A percentile compares a stretch with the other conserved stretches of the same genome.
Conservation (phyloP, 2,113 vertebrate species). For the Cheilinus undulatus region DNA sequence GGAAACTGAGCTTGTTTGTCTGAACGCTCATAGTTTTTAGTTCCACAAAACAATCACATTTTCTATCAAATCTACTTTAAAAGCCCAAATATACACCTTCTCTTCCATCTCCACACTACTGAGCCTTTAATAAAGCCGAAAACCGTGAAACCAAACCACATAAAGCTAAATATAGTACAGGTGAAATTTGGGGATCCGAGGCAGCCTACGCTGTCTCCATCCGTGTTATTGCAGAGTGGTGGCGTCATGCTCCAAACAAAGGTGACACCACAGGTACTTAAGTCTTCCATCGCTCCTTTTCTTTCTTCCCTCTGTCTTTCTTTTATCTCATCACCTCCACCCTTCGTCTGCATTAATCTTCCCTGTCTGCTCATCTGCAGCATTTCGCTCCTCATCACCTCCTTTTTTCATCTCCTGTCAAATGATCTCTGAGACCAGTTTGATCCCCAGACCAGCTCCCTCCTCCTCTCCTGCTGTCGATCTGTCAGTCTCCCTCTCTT, state of each 20-base stretch:
- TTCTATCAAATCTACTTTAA: background rate
- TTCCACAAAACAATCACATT: background rate
- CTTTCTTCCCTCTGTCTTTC: constrained; percentile 15
- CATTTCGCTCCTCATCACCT: constrained; percentile 64
- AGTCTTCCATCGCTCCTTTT: constrained; percentile 39
- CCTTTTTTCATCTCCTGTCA: constrained; percentile 75
- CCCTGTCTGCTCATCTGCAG: constrained; percentile 57
- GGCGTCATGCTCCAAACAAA: constrained; percentile 70
- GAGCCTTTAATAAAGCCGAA: constrained; percentile 25
- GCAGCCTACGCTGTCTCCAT: constrained; percentile 44
- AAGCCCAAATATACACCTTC: background rate
- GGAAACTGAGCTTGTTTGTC: background rate
- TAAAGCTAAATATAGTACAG: constrained; percentile 35
- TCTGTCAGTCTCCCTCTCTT: constrained; percentile 52
- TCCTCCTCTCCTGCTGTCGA: constrained; percentile 29
- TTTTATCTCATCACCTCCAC: constrained; percentile 68
- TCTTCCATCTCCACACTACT: background rate
- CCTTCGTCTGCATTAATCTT: constrained; percentile 57
- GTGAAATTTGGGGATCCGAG: constrained; percentile 26
- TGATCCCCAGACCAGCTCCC: constrained; percentile 70
- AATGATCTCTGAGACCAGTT: constrained; percentile 73
- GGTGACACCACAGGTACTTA: constrained; percentile 66
- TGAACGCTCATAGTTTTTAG: background rate
- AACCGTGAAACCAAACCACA: constrained; percentile 16
- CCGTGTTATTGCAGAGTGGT: constrained; percentile 64